These are phyloP conservation scores for Proterorhinus semilunaris DNA, from an alignment of 2,113 vertebrate genomes.

Conservation along the genomic window DNA sequence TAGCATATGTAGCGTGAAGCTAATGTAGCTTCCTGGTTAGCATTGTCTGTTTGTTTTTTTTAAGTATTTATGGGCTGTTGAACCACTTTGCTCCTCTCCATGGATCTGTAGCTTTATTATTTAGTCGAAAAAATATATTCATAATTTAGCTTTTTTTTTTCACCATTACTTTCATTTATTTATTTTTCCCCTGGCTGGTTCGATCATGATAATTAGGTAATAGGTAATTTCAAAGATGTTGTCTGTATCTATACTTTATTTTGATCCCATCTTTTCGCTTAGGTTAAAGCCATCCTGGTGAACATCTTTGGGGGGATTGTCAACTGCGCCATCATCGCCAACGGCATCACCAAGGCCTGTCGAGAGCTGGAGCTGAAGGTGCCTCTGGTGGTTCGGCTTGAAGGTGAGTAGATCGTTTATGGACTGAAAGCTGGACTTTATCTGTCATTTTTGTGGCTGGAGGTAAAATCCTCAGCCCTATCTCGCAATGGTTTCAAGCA, in stretches of 20 bases:
- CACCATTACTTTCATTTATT: too few species aligned
- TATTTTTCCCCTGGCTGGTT: too few species aligned
- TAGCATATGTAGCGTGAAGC: too few species aligned
- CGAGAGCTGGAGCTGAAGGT: conserved; percentile 92
- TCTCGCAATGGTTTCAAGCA: not conserved
- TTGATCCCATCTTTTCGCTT: not conserved
- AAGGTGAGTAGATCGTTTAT: conserved; percentile 78
- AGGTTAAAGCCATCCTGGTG: conserved; percentile 97
- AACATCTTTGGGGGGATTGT: conserved; percentile 99
- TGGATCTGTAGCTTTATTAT: too few species aligned
- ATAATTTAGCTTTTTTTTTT: too few species aligned
- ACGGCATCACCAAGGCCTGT: conserved; percentile 96
- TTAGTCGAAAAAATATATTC: too few species aligned
- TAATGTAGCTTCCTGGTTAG: too few species aligned
- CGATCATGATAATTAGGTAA: too few species aligned
- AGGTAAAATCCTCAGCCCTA: not conserved
- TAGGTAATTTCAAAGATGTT: too few species aligned
- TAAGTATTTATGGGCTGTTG: too few species aligned
- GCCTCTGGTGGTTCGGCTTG: conserved; percentile 92
- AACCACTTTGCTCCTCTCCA: too few species aligned
- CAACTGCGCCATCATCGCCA: conserved; percentile 97
- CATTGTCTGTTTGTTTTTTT: too few species aligned
- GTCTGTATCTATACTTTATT: not conserved
- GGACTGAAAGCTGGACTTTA: not conserved
- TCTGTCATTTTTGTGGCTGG: not conserved